A percentile compares a stretch with the other conserved stretches of the same genome.
These are phyloP conservation scores for Typhlichthys eigenmanni DNA, from an alignment of 2,797 vertebrate genomes.

Conservation along the genomic window DNA sequence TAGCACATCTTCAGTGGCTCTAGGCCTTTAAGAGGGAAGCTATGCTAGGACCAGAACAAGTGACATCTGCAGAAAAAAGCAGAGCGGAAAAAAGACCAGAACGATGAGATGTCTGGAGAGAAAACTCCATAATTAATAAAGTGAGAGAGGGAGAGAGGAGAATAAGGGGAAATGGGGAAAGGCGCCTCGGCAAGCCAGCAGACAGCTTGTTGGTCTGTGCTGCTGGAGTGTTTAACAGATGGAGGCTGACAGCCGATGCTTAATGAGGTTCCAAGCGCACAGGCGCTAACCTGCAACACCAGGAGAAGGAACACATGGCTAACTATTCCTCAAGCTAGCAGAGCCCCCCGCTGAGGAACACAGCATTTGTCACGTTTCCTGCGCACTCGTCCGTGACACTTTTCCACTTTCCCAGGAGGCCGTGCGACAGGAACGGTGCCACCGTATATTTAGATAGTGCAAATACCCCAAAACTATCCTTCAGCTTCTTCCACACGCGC, in stretches of 20 bases:
- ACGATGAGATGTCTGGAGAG: conserved; percentile 1
- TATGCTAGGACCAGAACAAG: conserved; percentile 6
- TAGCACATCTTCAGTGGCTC: too few species aligned
- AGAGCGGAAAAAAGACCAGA: background rate
- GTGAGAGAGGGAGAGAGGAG: conserved; percentile 12
- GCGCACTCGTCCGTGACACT: conserved; percentile 20
- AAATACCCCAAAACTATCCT: conserved; percentile 25
- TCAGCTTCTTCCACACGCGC: conserved; percentile 36
- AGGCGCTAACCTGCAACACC: conserved; percentile 69
- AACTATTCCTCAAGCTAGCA: conserved; percentile 68
- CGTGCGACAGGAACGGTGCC: conserved; percentile 19
- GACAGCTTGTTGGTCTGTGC: conserved; percentile 55
- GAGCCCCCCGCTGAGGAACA: conserved; percentile 46
- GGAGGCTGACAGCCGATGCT: conserved; percentile 75
- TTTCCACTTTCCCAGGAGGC: conserved; percentile 27
- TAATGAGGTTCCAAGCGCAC: conserved; percentile 76
- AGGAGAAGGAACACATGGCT: conserved; percentile 75
- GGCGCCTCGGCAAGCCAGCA: conserved; percentile 40
- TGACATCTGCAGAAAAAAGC: background rate
- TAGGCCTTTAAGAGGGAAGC: conserved; percentile 1
- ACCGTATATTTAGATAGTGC: conserved; percentile 26
- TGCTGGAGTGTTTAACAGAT: conserved; percentile 76
- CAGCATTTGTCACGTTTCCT: conserved; percentile 60
- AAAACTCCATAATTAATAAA: conserved; percentile 21
- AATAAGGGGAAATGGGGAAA: conserved; percentile 17